Conservation (phyloP, 2,113 vertebrate genomes). For the Ia io region DNA sequence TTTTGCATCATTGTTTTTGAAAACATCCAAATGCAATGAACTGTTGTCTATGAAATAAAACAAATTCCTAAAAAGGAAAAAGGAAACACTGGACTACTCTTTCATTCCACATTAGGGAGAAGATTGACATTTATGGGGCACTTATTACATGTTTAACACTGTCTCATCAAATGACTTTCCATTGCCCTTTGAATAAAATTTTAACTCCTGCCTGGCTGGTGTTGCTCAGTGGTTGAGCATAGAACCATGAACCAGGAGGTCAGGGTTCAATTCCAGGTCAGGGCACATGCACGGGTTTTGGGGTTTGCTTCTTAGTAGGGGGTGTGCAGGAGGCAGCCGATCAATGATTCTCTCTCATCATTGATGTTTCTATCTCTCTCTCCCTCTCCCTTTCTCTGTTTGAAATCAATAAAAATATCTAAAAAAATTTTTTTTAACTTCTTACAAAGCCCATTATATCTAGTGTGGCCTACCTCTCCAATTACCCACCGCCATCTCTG, state of each 20-base stretch:
- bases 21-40: slow-evolving; percentile 24
- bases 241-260: too few species aligned
- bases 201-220: not conserved
- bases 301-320: too few species aligned
- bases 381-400: too few species aligned
- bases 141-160: not conserved
- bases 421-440: not conserved
- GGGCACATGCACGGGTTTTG: too few species aligned
- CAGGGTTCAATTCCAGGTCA: too few species aligned
- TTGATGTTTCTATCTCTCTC: too few species aligned
- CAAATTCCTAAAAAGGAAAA: not conserved
- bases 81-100: not conserved
- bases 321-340: too few species aligned
- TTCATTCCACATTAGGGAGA: not conserved
- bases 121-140: not conserved
- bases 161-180: not conserved
- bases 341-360: too few species aligned
- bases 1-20: slow-evolving; percentile 13
- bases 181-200: not conserved
- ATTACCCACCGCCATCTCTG: not conserved
- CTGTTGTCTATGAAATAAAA: slow-evolving; percentile 1
- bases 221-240: too few species aligned
- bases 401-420: too few species aligned
- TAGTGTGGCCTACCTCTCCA: not conserved
- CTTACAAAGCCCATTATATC: not conserved